Evolutionary conservation across 2,888 invertebrate genomes (phyloP), one percentile per base, ranked within the genome.

Genomic region (Malthinus seriepunctatus): DNA sequence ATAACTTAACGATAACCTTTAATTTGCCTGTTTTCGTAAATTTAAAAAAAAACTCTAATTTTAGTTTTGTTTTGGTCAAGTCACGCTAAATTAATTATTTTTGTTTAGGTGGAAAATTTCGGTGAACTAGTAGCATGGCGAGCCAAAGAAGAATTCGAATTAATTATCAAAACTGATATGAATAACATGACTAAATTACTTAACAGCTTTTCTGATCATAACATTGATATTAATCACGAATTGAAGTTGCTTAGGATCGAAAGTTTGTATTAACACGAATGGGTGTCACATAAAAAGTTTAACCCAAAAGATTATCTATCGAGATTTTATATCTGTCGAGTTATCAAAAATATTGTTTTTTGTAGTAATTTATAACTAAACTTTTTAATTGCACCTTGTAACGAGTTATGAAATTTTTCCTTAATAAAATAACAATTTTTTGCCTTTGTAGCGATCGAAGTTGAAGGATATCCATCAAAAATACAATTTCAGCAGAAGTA

Each of bases 51-150:
- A n/a, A 12, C 23, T 9, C n/a, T 2, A 6, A 23, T 23, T 42
- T 42, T 9, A 38, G 23, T 15, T 10, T 11, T 39, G 12, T 51
- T 11, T 37, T 11, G 23, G 32, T 51, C 32, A 32, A 14, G 32
- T 51, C 32, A 32, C 32, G 10, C 10, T 42, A 38, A 11, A 37
- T 42, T 32, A 31, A 12, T 23, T 31, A 49, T 14, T 15, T 51
- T 44, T 52, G 12, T 31, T 35, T 78, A 92, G 90, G 80, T 93
- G 70, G 91, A 92, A 73, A 84, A 88, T 70, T 90, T 89, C 77
- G 93, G 93, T 54, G 84, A 87, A 73, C 86, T 89, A 46, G 81
- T 90, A 54, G 90, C 91, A 31, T 93, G 93, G 93, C 90, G 88
- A 71, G 87, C 88, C 50, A 85, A 87, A 50, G 86, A 89, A 63